A percentile compares a stretch with the other conserved stretches of the same genome.
phyloP scores from a whole-genome alignment of 2,113 vertebrate species.

The Misgurnus mizolepis region DNA sequence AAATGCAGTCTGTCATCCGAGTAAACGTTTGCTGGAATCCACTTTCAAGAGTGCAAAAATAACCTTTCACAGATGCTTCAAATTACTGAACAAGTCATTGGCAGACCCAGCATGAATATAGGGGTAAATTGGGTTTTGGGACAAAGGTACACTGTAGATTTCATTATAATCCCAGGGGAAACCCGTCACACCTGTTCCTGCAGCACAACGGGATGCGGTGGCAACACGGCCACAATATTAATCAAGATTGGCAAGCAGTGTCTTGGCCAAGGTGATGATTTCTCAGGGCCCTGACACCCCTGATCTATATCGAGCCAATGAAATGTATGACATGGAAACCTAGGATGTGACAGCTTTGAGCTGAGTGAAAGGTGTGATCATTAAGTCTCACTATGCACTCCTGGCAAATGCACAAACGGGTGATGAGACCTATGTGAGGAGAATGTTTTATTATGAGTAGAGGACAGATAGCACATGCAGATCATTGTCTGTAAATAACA shows the following conservation, averaged over 20 bases:
- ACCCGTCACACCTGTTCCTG: constrained; percentile 25
- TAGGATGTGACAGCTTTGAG: constrained; percentile 33
- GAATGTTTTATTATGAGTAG: neutral
- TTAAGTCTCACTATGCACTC: constrained; percentile 8
- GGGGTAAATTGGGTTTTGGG: constrained; percentile 38
- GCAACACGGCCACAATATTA: constrained; percentile 32
- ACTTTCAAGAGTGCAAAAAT: constrained; percentile 6
- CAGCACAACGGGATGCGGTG: neutral
- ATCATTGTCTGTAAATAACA: neutral
- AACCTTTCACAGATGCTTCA: constrained; percentile 31
- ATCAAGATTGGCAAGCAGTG: constrained; percentile 45
- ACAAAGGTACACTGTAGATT: constrained; percentile 25
- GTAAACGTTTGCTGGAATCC: neutral
- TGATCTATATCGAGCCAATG: constrained; percentile 49
- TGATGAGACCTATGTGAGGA: neutral
- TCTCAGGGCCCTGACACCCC: constrained; percentile 14
- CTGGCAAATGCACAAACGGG: constrained; percentile 6
- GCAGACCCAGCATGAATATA: constrained; percentile 20
- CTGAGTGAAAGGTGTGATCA: constrained; percentile 34
- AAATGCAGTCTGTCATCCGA: constrained; percentile 7
- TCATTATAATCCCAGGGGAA: constrained; percentile 37
- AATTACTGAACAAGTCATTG: constrained; percentile 33
- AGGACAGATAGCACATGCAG: neutral
- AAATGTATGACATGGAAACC: constrained; percentile 48
- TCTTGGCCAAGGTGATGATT: constrained; percentile 45